phyloP scores from a whole-genome alignment of 2,797 vertebrate genomes.

The Xenops minutus region DNA sequence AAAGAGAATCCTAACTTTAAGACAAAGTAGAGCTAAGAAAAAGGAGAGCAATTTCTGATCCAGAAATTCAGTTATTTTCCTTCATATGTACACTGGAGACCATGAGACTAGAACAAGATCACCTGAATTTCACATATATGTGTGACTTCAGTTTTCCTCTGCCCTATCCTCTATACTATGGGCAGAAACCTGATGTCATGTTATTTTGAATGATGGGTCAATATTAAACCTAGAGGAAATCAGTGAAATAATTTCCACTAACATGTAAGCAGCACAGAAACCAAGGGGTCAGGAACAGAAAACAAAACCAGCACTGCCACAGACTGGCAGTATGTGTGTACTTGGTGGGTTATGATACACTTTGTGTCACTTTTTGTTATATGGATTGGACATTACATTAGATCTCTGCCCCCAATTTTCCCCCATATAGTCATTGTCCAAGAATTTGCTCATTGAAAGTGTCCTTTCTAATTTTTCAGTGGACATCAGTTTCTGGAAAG shows the following conservation, averaged over 20 bases:
- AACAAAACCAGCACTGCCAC: not conserved
- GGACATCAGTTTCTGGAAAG: not conserved
- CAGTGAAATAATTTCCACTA: not conserved
- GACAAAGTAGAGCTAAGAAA: not conserved
- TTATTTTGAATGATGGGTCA: not conserved
- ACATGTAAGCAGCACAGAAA: not conserved
- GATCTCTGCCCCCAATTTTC: not conserved
- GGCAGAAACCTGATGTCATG: not conserved
- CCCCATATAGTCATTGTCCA: not conserved
- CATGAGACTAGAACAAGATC: not conserved
- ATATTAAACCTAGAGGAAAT: not conserved
- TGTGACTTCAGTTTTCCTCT: not conserved
- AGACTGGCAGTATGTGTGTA: not conserved
- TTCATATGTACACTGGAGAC: not conserved
- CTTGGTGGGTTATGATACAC: not conserved
- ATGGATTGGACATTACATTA: not conserved
- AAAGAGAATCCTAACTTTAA: not conserved
- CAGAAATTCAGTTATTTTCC: not conserved
- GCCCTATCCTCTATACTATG: not conserved
- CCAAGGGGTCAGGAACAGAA: accelerated
- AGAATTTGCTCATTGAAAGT: not conserved
- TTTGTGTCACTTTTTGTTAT: not conserved
- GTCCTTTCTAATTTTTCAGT: not conserved
- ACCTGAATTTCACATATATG: not conserved
- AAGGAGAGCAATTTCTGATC: not conserved